Evolutionary conservation across 2,888 invertebrate species (phyloP).

Genomic region (Drosophila tripunctata): DNA sequence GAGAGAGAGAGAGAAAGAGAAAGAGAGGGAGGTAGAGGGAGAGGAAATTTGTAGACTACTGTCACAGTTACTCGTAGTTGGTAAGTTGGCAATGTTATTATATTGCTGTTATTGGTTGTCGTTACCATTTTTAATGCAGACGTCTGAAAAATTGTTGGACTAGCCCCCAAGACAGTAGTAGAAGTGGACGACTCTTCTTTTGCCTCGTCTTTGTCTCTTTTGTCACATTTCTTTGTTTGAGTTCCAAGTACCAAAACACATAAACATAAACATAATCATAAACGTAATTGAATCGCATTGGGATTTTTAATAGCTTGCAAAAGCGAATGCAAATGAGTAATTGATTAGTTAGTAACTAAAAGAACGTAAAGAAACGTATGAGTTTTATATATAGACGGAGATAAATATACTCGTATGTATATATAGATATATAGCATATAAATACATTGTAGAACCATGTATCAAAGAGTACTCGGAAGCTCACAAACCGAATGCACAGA

Average conservation of each 20-base stretch:
- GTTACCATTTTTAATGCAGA: constrained; percentile 46
- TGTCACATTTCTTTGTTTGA: background rate
- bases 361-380: no score
- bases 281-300: constrained; percentile 8
- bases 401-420: background rate
- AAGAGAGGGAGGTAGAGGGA: background rate
- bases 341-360: background rate
- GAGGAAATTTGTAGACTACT: background rate
- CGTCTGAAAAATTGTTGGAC: constrained; percentile 44
- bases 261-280: constrained; percentile 8
- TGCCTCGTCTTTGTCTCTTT: background rate
- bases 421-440: no score
- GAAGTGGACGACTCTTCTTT: background rate
- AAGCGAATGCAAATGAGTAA: constrained; percentile 10
- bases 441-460: no score
- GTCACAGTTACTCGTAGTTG: constrained; percentile 33
- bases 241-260: background rate
- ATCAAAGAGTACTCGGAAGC: no score
- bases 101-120: constrained; percentile 19
- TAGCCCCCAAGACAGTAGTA: constrained; percentile 20
- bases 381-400: background rate
- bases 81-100: constrained; percentile 10
- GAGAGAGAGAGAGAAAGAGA: background rate
- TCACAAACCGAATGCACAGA: no score
- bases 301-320: constrained; percentile 8